Base-by-base conservation (phyloP, 2,797 vertebrate genomes). In the Lindbergichthys nudifrons region DNA sequence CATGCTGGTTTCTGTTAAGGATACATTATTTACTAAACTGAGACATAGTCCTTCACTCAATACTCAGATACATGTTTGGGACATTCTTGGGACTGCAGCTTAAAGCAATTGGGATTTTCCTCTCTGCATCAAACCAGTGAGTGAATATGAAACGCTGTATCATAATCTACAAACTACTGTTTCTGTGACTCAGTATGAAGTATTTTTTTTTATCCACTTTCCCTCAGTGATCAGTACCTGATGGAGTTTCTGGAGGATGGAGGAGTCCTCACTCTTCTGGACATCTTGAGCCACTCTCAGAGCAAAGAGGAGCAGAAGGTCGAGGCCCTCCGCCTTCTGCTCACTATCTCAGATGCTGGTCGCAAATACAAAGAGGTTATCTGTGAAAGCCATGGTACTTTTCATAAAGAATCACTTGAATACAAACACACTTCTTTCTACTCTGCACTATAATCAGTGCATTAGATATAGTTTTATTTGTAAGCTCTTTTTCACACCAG, bases 321-420 rank as follows among this genome's bases (percentile, higher is more conserved):
- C 3, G 93, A 95, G 76, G 93, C 94, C 36, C 73, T 97, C 68
- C 89, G 69, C 57, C 93, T 97, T 45, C 94, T 98, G 66, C 92
- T 95, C 73, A 86, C 88, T 1, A 6, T 97, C 9, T 90, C 95
- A 53, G 89, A 90, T 0, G 48, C 87, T 6, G 96, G 96, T 45
- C 93, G 92, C 82, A 96, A 94, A 58, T 95, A 94, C 84, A 97
- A 97, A 88, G 96, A 98, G 88, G 84, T 97, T 50, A 94, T 97
- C 79, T 97, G 96, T 89, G 94, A 96, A 91, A 95, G 95, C 89
- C 92, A 92, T 0, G 95, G 96, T 97, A 88, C 11, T 56, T 42
- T 26, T 66, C 8, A 30, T 5, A 3, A 52, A n/a, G 30, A 11
- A 26, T 42, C n/a, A 6, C n/a, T 52, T 18, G 10, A 30, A 48